Evolutionary conservation across 1,140 invertebrate genomes (phyloP).

Genomic region (Aphelenchoides fujianensis): DNA sequence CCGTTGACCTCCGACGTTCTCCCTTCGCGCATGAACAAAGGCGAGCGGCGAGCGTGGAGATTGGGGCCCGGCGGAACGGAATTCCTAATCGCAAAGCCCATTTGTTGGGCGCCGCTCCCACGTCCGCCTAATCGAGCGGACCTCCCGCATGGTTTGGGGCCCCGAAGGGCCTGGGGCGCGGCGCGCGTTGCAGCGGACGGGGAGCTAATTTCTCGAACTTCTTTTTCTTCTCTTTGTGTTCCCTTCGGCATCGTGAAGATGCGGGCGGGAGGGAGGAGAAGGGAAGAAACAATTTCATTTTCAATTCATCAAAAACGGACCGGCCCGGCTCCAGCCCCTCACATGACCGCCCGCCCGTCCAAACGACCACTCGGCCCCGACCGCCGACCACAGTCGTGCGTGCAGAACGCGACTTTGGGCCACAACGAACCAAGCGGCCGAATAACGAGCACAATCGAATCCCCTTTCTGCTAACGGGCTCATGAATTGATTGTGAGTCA

Average conservation of each 20-base stretch:
- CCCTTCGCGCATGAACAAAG: too few relatives aligned
- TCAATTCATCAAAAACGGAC: constrained; percentile 5
- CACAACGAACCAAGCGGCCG: too few relatives aligned
- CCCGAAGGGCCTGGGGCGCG: not conserved
- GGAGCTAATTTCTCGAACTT: not conserved
- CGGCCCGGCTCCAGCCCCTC: not conserved
- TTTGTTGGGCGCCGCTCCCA: not conserved
- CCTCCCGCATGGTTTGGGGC: not conserved
- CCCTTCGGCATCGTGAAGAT: not conserved
- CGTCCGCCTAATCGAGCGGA: not conserved
- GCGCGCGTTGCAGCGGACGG: not conserved
- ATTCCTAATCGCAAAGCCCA: not conserved
- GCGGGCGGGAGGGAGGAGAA: not conserved
- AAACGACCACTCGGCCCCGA: not conserved
- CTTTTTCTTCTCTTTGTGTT: not conserved
- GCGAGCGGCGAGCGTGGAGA: not conserved
- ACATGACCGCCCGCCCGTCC: not conserved
- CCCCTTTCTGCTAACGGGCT: too few relatives aligned
- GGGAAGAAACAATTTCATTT: not conserved
- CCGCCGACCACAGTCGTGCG: not conserved
- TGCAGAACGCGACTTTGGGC: not conserved
- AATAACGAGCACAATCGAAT: too few relatives aligned
- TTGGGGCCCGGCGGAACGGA: not conserved
- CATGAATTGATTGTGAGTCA: too few relatives aligned
- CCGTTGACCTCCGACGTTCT: too few relatives aligned